phyloP scores from a whole-genome alignment of 2,113 vertebrate species.

The Dissostichus mawsoni region DNA sequence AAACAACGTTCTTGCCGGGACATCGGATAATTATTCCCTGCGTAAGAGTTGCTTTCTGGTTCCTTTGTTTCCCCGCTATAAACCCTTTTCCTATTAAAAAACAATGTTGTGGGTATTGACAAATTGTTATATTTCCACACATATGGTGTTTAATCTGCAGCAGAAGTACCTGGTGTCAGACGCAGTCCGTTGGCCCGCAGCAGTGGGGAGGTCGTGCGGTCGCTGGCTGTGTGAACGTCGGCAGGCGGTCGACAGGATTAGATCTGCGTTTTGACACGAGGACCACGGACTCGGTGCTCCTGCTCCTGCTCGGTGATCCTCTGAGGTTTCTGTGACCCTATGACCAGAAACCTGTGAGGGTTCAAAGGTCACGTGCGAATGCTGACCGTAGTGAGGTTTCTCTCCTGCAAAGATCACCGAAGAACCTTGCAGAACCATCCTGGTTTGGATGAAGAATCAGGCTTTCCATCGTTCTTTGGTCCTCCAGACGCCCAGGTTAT shows the following conservation, averaged over 20 bases:
- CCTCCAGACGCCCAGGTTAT: accelerated
- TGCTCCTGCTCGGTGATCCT: background rate
- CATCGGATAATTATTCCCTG: too few species aligned
- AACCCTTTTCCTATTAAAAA: too few species aligned
- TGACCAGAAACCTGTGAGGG: background rate
- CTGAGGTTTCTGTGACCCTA: background rate
- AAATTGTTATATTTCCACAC: too few species aligned
- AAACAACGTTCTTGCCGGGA: too few species aligned
- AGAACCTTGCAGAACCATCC: background rate
- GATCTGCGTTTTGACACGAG: background rate
- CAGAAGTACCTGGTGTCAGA: slow-evolving; percentile 24
- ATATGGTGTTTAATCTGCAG: background rate
- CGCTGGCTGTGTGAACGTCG: slow-evolving; percentile 74
- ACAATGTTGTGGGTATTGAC: too few species aligned
- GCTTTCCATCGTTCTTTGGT: background rate
- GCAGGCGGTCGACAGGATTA: slow-evolving; percentile 41
- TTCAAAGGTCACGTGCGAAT: background rate
- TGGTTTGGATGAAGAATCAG: background rate
- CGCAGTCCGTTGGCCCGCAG: slow-evolving; percentile 9
- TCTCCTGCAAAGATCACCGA: background rate
- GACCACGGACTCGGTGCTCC: background rate
- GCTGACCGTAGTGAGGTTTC: background rate
- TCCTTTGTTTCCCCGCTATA: too few species aligned
- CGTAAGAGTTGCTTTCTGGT: too few species aligned
- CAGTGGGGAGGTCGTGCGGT: slow-evolving; percentile 50